Base-by-base conservation (phyloP, 2,888 invertebrate genomes). In the Drosophila phalerata region DNA sequence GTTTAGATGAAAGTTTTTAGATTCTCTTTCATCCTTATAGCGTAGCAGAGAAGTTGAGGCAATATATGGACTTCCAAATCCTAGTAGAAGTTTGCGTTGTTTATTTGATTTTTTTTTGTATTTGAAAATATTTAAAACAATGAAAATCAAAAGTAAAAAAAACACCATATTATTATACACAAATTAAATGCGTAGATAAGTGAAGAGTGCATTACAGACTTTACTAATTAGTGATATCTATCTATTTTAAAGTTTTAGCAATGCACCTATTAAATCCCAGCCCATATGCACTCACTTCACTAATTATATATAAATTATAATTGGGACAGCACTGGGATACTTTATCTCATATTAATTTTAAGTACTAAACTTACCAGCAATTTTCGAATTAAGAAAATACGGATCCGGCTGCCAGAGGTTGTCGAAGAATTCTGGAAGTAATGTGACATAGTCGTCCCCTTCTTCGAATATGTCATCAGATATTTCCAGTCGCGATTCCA, bases 401-500 rank as follows among this genome's bases (percentile, higher is more conserved):
- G 97, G 95, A 92, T 97, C 97, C 0, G 97, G 97, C 90, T 97
- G 96, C 97, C 97, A 97, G n/a, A 97, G 93, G 90, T 96, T 96
- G 87, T 97, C 96, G 82, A 96, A 96, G 92, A 96, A 96, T 91
- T 96, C 96, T 38, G 96, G 95, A 11, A 97, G 96, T 40, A 97
- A 91, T 0, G 96, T 96, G 30, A 97, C 95, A 85, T 96, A 96
- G 89, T 97, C 96, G 75, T 97, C 96, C 0, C 95, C 96, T 79
- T 96, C 95, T 89, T 96, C 96, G 81, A 97, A 97, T 73, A 97
- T 95, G 83, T 96, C 95, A 70, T 95, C 95, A 0, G 96, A 95
- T 73, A 96, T 94, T 88, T 95, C 95, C 55, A 97, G 93, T 52
- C 97, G 94, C n/a, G 95, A 94, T 90, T 97, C 97, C 45, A 94